Conservation (phyloP, 2,113 vertebrate genomes). For the Lagopus muta region DNA sequence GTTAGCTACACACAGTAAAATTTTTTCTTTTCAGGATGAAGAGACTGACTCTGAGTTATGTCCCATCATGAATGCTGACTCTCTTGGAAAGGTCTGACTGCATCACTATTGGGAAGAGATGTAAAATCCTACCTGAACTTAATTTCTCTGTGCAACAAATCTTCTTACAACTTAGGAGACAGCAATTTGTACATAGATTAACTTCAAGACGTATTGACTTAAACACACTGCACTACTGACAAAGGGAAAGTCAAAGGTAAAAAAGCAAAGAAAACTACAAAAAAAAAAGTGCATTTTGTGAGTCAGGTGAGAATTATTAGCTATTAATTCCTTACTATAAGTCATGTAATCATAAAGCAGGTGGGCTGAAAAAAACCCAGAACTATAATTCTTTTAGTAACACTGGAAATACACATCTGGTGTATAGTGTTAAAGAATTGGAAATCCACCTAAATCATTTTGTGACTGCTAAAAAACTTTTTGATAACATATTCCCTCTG, state of each 20-base stretch:
- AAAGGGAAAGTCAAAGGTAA: neutral
- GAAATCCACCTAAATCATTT: neutral
- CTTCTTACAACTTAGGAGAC: neutral
- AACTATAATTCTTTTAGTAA: neutral
- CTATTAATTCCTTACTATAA: neutral
- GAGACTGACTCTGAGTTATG: neutral
- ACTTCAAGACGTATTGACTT: neutral
- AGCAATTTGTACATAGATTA: neutral
- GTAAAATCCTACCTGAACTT: neutral
- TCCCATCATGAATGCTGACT: neutral
- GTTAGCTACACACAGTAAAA: neutral
- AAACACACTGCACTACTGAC: neutral
- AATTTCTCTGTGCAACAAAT: neutral
- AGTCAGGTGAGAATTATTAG: neutral
- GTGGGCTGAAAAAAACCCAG: neutral
- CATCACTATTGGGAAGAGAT: neutral
- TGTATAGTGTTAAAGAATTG: neutral
- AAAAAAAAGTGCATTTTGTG: neutral
- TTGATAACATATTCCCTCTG: neutral
- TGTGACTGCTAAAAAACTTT: neutral
- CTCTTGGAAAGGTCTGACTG: neutral
- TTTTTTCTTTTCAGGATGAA: neutral
- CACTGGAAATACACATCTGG: neutral
- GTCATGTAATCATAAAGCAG: neutral
- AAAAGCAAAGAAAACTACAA: no score